Conservation (phyloP, 2,113 vertebrate genomes). For the Vireo altiloquus region DNA sequence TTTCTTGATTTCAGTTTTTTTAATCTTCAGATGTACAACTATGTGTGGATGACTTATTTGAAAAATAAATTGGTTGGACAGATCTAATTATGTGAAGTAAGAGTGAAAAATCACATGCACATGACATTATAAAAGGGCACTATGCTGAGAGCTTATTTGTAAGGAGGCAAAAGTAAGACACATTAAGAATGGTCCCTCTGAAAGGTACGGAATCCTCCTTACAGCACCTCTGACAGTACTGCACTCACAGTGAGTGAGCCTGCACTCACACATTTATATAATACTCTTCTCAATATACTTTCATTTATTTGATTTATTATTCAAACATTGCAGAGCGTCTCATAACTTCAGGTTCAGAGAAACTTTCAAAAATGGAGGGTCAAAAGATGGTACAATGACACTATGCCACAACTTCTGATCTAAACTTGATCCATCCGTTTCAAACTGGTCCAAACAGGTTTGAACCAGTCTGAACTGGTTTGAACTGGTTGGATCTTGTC, state of each 20-base stretch:
- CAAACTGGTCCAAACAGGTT: neutral
- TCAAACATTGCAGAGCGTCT: neutral
- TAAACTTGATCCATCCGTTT: neutral
- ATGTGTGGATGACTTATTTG: neutral
- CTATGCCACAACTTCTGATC: rapidly evolving
- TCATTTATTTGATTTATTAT: neutral
- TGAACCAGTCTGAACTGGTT: neutral
- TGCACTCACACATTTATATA: neutral
- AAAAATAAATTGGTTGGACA: conserved; percentile 58
- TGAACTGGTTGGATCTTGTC: neutral
- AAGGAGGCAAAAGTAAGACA: neutral
- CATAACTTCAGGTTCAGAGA: neutral
- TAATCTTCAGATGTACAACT: neutral
- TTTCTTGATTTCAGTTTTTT: conserved; percentile 10
- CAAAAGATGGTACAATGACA: neutral
- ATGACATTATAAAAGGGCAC: neutral
- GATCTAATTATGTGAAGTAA: conserved; percentile 40
- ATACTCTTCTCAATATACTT: neutral
- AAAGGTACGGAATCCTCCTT: neutral
- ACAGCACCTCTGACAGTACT: neutral
- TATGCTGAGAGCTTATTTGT: neutral
- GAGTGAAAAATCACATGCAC: conserved; percentile 49
- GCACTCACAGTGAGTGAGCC: neutral
- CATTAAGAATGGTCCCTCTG: neutral
- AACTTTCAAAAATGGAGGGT: neutral